A percentile compares a stretch with the other conserved stretches of the same genome.
Conservation (phyloP, 2,797 vertebrate genomes). For the Melanotaenia maccullochi region DNA sequence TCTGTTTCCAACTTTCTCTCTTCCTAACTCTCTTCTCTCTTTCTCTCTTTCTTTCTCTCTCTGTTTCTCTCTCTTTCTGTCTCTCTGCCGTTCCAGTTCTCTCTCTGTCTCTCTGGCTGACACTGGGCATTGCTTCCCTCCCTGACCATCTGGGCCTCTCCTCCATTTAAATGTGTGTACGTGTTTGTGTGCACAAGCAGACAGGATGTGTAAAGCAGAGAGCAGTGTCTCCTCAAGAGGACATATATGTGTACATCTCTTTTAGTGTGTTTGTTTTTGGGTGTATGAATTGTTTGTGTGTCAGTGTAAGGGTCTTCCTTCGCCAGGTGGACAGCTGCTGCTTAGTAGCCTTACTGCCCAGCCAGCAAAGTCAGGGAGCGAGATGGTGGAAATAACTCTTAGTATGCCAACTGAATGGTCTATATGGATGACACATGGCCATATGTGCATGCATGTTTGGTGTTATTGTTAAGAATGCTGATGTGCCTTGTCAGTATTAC, state of each 20-base stretch:
- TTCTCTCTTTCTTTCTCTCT: conserved; percentile 34
- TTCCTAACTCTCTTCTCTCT: conserved; percentile 23
- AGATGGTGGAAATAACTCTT: conserved; percentile 81
- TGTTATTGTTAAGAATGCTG: conserved; percentile 8
- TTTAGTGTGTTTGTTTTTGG: conserved; percentile 33
- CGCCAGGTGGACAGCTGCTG: conserved; percentile 96
- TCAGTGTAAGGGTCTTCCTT: conserved; percentile 80
- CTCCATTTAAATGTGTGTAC: conserved; percentile 46
- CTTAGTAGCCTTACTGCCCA: conserved; percentile 86
- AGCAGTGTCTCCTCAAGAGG: conserved; percentile 71
- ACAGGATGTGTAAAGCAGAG: conserved; percentile 48
- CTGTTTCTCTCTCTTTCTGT: conserved; percentile 41
- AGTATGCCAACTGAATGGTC: conserved; percentile 57
- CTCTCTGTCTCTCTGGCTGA: conserved; percentile 62
- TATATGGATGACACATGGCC: conserved; percentile 9
- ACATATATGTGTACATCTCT: conserved; percentile 54
- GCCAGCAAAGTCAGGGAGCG: conserved; percentile 82
- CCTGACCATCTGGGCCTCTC: conserved; percentile 79
- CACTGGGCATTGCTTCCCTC: conserved; percentile 74
- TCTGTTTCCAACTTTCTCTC: conserved; percentile 40
- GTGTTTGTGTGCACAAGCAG: conserved; percentile 14
- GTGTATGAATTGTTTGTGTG: conserved; percentile 42
- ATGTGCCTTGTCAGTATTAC: conserved; percentile 26
- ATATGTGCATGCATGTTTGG: conserved; percentile 7
- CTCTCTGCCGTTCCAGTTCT: conserved; percentile 46